A percentile compares a stretch with the other conserved stretches of the same genome.
These are phyloP conservation scores for Leuciscus waleckii DNA, from an alignment of 2,797 vertebrate species.

Conservation along the genomic window DNA sequence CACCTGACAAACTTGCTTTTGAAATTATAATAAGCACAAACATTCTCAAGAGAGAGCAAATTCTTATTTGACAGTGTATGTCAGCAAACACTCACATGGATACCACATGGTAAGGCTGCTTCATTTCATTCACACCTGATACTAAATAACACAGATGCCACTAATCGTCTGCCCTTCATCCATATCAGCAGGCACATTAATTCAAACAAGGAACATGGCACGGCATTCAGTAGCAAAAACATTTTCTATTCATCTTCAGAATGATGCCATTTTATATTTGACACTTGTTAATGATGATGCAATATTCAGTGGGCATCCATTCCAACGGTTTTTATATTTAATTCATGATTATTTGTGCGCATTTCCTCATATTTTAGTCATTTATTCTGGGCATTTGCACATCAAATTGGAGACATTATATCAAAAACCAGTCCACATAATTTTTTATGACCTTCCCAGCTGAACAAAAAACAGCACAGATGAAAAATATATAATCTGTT, in stretches of 20 bases:
- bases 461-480: conserved; percentile 1
- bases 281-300: background rate
- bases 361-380: conserved; percentile 18
- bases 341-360: conserved; percentile 9
- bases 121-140: conserved; percentile 9
- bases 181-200: background rate
- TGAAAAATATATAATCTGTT: conserved; percentile 10
- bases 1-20: conserved; percentile 18
- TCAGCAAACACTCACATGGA: background rate
- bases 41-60: background rate
- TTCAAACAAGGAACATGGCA: background rate
- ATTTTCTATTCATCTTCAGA: conserved; percentile 11
- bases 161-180: background rate
- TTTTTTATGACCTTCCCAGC: conserved; percentile 1
- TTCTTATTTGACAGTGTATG: conserved; percentile 1
- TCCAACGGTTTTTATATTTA: conserved; percentile 21
- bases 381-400: conserved; percentile 4
- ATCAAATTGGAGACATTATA: conserved; percentile 19
- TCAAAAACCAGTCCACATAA: conserved; percentile 15
- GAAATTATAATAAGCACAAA: background rate
- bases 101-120: conserved; percentile 2
- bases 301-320: background rate
- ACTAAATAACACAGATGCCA: conserved; percentile 20
- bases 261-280: conserved; percentile 12
- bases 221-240: background rate